Evolutionary conservation across 2,113 vertebrate species (phyloP).

Genomic region (Theristicus caerulescens): DNA sequence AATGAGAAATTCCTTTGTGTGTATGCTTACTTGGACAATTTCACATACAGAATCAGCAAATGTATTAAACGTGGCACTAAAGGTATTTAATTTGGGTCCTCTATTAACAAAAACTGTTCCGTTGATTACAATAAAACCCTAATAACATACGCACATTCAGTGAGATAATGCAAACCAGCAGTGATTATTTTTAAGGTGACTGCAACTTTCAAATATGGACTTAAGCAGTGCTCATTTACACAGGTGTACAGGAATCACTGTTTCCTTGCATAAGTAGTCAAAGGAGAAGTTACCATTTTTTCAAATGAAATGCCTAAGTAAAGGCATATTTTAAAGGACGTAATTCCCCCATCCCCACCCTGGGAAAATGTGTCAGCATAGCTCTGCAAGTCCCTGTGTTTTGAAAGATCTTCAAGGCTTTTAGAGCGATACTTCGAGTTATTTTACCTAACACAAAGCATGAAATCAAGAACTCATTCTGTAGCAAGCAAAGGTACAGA

Average conservation of each 20-base stretch:
- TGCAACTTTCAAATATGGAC: background rate
- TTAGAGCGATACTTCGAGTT: background rate
- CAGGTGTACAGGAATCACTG: background rate
- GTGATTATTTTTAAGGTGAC: background rate
- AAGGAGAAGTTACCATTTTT: background rate
- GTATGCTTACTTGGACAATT: background rate
- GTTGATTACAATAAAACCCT: background rate
- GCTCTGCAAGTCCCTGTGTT: background rate
- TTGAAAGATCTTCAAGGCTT: background rate
- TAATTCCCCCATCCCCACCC: background rate
- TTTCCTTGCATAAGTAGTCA: background rate
- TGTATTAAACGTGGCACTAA: background rate
- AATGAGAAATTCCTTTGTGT: background rate
- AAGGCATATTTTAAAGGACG: background rate
- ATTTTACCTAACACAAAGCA: background rate
- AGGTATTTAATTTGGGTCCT: background rate
- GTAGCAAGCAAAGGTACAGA: background rate
- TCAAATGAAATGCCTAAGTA: background rate
- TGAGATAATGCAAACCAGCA: background rate
- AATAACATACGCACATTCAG: fast-evolving
- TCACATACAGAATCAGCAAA: background rate
- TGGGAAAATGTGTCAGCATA: background rate
- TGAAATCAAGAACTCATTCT: background rate
- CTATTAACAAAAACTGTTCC: background rate
- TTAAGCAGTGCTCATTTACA: background rate